These are phyloP conservation scores for Acleris holmiana DNA, from an alignment of 2,888 invertebrate genomes.

Conservation along the genomic window DNA sequence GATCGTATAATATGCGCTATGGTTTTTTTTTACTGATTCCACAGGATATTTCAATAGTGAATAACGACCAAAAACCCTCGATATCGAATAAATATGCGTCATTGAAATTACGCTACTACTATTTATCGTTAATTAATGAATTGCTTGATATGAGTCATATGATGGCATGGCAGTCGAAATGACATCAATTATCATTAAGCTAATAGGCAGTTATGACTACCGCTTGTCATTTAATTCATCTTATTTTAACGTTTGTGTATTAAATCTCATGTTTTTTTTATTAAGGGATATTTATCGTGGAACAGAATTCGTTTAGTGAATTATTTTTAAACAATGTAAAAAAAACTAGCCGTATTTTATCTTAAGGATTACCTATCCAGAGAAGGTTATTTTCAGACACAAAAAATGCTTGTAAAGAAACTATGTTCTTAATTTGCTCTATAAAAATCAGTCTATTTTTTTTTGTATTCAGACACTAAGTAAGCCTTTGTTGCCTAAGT, in stretches of 20 bases:
- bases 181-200: slow-evolving; percentile 20
- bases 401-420: too few species aligned
- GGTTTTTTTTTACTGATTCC: background rate
- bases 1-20: too few species aligned
- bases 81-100: slow-evolving; percentile 24
- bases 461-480: background rate
- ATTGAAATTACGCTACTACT: slow-evolving; percentile 2
- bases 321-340: too few species aligned
- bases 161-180: background rate
- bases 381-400: too few species aligned
- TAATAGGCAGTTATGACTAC: background rate
- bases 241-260: too few species aligned
- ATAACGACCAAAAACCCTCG: background rate
- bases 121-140: slow-evolving; percentile 17
- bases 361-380: too few species aligned
- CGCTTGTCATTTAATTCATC: too few species aligned
- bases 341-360: too few species aligned
- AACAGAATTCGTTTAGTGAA: too few species aligned
- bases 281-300: too few species aligned
- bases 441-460: background rate
- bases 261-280: too few species aligned
- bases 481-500: slow-evolving; percentile 15
- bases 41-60: background rate
- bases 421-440: background rate
- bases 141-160: slow-evolving; percentile 8